A percentile compares a stretch with the other conserved stretches of the same genome.
phyloP scores from a whole-genome alignment of 2,797 vertebrate genomes.

The Falco biarmicus region DNA sequence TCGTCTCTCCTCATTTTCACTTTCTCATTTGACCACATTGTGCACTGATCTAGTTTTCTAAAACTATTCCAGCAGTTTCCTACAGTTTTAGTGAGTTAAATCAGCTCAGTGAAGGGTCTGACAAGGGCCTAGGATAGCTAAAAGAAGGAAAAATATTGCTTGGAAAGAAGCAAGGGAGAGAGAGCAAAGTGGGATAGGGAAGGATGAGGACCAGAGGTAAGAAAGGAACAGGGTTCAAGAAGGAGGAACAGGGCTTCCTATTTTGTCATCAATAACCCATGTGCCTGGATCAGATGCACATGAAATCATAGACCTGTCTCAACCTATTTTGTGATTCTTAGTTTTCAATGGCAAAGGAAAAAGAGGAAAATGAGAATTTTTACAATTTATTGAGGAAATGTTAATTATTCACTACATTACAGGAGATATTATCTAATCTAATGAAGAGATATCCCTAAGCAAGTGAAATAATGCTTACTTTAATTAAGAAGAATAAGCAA shows the following conservation, averaged over 20 bases:
- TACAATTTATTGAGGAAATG: neutral
- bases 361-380: neutral
- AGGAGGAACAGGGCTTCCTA: neutral
- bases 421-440: neutral
- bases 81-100: neutral
- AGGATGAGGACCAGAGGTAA: neutral
- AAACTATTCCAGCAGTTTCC: neutral
- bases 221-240: neutral
- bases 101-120: neutral
- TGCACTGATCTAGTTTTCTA: neutral
- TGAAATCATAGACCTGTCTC: neutral
- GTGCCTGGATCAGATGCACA: neutral
- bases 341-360: neutral
- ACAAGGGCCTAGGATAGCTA: neutral
- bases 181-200: neutral
- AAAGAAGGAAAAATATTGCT: neutral
- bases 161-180: neutral
- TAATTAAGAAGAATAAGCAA: constrained; percentile 28
- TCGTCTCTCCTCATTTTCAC: neutral
- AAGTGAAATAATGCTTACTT: constrained; percentile 7
- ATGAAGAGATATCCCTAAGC: neutral
- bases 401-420: neutral
- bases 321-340: neutral
- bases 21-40: neutral
- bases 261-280: neutral